Conservation (phyloP, 2,113 vertebrate genomes). For the Albula goreensis region DNA sequence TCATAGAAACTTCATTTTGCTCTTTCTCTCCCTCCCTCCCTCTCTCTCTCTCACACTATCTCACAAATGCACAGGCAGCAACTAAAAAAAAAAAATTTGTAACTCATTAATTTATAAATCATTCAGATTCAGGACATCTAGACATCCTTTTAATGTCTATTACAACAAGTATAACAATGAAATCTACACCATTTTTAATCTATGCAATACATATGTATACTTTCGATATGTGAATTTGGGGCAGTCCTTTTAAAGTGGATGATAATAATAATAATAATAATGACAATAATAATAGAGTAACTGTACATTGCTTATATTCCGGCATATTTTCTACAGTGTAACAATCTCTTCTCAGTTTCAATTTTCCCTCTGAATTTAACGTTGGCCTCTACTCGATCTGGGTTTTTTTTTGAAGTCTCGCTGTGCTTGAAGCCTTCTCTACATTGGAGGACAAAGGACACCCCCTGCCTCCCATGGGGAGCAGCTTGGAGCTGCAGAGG, state of each 20-base stretch:
- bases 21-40: neutral
- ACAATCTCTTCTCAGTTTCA: neutral
- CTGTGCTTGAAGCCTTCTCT: conserved; percentile 3
- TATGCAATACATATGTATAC: neutral
- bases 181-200: neutral
- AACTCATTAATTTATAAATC: neutral
- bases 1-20: conserved; percentile 42
- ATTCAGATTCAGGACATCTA: neutral
- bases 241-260: neutral
- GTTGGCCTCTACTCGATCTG: neutral
- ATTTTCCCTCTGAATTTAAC: neutral
- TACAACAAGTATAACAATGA: neutral
- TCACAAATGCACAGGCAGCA: neutral
- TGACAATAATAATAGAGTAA: neutral
- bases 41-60: neutral
- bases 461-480: conserved; percentile 57
- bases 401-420: conserved; percentile 7
- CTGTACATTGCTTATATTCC: neutral
- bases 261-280: neutral
- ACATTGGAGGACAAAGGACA: conserved; percentile 64
- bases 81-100: too few relatives aligned
- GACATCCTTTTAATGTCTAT: neutral
- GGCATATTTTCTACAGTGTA: neutral
- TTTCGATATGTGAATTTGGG: neutral
- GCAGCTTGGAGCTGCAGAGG: conserved; percentile 51